phyloP scores from a whole-genome alignment of 2,888 invertebrate species.

The Dione juno region DNA sequence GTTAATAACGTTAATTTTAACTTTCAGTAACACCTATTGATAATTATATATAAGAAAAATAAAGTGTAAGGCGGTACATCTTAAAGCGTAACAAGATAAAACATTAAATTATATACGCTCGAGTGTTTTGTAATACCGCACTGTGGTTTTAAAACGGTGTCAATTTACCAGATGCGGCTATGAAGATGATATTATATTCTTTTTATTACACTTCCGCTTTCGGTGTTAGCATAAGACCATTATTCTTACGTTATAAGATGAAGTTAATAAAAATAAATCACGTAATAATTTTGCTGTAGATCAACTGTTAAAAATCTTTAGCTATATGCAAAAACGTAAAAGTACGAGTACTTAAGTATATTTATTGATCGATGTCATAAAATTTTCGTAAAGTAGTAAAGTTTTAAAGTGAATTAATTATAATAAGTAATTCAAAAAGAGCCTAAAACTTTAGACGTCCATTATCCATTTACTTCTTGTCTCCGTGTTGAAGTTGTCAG shows the following conservation, averaged over 20 bases:
- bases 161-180: constrained; percentile 32
- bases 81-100: constrained; percentile 26
- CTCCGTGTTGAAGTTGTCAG: constrained; percentile 33
- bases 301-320: neutral
- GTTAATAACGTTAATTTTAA: neutral
- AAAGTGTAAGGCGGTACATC: constrained; percentile 19
- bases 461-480: constrained; percentile 30
- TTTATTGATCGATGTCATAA: constrained; percentile 3
- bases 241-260: constrained; percentile 11
- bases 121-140: constrained; percentile 28
- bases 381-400: constrained; percentile 13
- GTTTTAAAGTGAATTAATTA: constrained; percentile 23
- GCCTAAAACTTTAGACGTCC: constrained; percentile 14
- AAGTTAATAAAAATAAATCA: neutral
- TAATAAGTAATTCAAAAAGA: constrained; percentile 24
- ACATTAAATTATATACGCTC: constrained; percentile 31
- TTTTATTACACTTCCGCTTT: constrained; percentile 30
- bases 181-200: constrained; percentile 29
- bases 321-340: neutral
- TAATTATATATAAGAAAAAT: neutral
- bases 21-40: neutral
- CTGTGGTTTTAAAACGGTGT: constrained; percentile 33
- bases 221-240: neutral
- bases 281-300: neutral
- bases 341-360: neutral